Percentiles rank a stretch among this genome's conserved stretches.
Conservation (phyloP, 2,888 invertebrate genomes). For the Chromoteleia sp. region DNA sequence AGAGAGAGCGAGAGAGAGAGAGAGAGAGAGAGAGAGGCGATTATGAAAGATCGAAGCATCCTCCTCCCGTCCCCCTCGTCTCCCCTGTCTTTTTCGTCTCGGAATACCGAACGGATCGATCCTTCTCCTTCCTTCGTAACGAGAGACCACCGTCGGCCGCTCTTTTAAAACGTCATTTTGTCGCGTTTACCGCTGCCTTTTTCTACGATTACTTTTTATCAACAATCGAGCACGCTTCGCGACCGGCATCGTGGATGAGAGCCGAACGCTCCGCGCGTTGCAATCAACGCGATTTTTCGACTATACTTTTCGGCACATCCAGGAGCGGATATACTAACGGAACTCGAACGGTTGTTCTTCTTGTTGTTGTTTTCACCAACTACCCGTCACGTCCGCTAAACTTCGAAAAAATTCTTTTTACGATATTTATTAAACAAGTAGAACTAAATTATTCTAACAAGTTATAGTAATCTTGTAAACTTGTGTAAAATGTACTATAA, state of each 20-base stretch:
- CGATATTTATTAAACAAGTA: too few relatives aligned
- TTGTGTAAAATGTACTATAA: too few relatives aligned
- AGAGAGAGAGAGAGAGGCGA: constrained; percentile 46
- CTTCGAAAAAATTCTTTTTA: too few relatives aligned
- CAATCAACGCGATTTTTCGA: constrained; percentile 59
- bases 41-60: constrained; percentile 64
- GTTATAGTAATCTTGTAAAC: too few relatives aligned
- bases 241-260: constrained; percentile 58
- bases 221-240: constrained; percentile 52
- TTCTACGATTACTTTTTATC: constrained; percentile 79
- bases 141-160: constrained; percentile 75
- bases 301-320: constrained; percentile 30
- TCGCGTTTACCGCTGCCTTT: constrained; percentile 79
- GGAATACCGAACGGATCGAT: constrained; percentile 74
- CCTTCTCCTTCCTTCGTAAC: constrained; percentile 58
- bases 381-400: too few relatives aligned
- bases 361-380: too few relatives aligned
- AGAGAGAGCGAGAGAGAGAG: constrained; percentile 45
- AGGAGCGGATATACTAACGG: constrained; percentile 24
- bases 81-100: constrained; percentile 50
- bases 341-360: too few relatives aligned
- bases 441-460: too few relatives aligned
- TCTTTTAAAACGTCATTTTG: constrained; percentile 80
- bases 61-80: constrained; percentile 47
- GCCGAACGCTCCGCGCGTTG: constrained; percentile 55